Evolutionary conservation across 2,888 invertebrate genomes (phyloP).

Genomic region (Chymomyza procnemis): DNA sequence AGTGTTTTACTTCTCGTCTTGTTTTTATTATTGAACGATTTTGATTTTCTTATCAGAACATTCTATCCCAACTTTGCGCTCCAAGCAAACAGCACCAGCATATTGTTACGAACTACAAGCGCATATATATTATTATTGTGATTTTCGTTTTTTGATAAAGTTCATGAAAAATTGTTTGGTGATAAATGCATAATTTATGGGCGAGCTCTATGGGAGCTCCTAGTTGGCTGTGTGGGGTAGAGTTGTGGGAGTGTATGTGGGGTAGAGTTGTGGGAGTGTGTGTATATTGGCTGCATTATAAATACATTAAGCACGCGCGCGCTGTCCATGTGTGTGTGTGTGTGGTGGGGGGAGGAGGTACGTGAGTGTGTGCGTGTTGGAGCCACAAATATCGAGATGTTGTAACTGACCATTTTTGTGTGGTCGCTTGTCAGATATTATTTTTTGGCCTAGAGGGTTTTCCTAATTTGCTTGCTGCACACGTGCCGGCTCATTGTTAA

Average conservation of each 20-base stretch:
- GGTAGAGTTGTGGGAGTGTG: not conserved
- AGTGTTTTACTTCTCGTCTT: slow-evolving; percentile 3
- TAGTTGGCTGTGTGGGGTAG: too few relatives aligned
- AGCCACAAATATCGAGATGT: slow-evolving; percentile 42
- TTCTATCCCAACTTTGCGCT: not conserved
- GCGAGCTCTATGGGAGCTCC: not conserved
- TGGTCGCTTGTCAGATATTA: not conserved
- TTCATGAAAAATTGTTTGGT: slow-evolving; percentile 38
- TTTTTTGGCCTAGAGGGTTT: not conserved
- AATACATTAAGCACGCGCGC: slow-evolving; percentile 32
- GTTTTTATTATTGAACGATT: slow-evolving; percentile 5
- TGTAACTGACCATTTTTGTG: slow-evolving; percentile 60
- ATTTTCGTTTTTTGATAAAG: slow-evolving; percentile 24
- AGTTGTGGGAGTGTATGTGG: too few relatives aligned
- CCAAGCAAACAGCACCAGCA: not conserved
- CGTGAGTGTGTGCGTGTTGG: slow-evolving; percentile 6
- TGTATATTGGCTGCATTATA: slow-evolving; percentile 9
- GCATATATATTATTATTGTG: not conserved
- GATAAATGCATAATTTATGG: slow-evolving; percentile 15
- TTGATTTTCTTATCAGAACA: slow-evolving; percentile 25
- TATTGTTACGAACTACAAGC: not conserved
- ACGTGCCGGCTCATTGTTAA: slow-evolving; percentile 56
- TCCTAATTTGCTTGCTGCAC: slow-evolving; percentile 51
- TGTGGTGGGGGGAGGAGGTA: too few relatives aligned
- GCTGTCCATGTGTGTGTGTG: not conserved